A percentile compares a stretch with the other conserved stretches of the same genome.
Evolutionary conservation across 2,888 invertebrate species (phyloP).

Genomic region (Andrena fulva): DNA sequence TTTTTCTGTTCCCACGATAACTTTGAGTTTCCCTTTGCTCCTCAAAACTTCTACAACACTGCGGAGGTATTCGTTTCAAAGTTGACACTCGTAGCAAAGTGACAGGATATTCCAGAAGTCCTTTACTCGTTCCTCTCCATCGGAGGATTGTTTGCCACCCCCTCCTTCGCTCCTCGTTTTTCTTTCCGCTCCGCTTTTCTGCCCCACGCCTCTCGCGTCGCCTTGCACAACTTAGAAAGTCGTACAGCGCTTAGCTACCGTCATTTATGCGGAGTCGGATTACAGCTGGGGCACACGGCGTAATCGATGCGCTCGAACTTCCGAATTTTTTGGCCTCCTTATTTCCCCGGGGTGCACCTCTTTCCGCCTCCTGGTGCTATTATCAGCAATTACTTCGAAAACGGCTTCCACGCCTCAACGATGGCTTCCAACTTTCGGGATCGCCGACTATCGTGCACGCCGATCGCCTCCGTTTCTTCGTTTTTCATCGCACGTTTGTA

Average conservation of each 20-base stretch:
- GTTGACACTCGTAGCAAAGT: conserved; percentile 5
- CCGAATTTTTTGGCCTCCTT: conserved; percentile 8
- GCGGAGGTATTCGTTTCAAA: background rate
- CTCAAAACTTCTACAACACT: background rate
- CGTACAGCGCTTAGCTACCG: conserved; percentile 20
- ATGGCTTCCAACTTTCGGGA: conserved; percentile 23
- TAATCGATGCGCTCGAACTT: conserved; percentile 17
- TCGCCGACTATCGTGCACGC: background rate
- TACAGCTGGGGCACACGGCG: background rate
- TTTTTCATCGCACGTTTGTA: background rate
- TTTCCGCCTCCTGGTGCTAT: conserved; percentile 5
- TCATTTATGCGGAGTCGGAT: conserved; percentile 16
- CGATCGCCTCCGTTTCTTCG: background rate
- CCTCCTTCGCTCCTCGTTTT: background rate
- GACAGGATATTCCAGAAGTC: background rate
- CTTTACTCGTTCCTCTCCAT: background rate
- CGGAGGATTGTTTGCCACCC: conserved; percentile 2
- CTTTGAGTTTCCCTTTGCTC: background rate
- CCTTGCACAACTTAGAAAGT: conserved; percentile 16
- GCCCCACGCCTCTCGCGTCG: background rate
- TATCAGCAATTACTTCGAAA: conserved; percentile 43
- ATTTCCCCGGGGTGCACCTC: background rate
- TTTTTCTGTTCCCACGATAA: background rate
- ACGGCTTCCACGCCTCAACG: conserved; percentile 14
- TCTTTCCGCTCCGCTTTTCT: background rate